A percentile compares a stretch with the other conserved stretches of the same genome.
Conservation (phyloP, 2,113 vertebrate genomes). For the Cinclus mexicanus region DNA sequence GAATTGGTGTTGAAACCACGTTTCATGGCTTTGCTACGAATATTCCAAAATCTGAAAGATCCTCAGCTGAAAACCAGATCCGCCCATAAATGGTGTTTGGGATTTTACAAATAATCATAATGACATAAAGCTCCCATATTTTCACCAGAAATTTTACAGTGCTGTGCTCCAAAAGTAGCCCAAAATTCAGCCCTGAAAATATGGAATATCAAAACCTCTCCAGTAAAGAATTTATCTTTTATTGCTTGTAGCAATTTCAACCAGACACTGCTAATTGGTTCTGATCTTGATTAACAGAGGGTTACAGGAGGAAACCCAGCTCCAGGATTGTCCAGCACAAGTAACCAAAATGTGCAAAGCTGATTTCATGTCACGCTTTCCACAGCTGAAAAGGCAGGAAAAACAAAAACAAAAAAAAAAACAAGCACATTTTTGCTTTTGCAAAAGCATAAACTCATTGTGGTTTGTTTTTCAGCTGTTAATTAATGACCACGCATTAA, state of each 20-base stretch:
- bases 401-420: background rate
- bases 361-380: background rate
- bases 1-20: too few relatives aligned
- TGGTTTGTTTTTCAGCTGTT: background rate
- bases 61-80: background rate
- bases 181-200: background rate
- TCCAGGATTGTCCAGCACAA: background rate
- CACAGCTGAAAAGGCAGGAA: background rate
- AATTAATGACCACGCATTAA: slow-evolving; percentile 34
- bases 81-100: background rate
- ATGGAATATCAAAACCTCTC: background rate
- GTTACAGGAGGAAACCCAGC: background rate
- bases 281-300: background rate
- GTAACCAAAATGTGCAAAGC: background rate
- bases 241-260: background rate
- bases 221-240: background rate
- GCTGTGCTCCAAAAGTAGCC: background rate
- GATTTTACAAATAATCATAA: background rate
- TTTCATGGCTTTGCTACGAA: background rate
- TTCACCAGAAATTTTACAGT: background rate
- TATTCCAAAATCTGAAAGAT: background rate
- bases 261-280: background rate
- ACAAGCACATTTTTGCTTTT: background rate
- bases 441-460: background rate
- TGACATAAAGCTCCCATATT: background rate